phyloP scores from a whole-genome alignment of 2,888 invertebrate genomes.

The Andrena trimmerana region DNA sequence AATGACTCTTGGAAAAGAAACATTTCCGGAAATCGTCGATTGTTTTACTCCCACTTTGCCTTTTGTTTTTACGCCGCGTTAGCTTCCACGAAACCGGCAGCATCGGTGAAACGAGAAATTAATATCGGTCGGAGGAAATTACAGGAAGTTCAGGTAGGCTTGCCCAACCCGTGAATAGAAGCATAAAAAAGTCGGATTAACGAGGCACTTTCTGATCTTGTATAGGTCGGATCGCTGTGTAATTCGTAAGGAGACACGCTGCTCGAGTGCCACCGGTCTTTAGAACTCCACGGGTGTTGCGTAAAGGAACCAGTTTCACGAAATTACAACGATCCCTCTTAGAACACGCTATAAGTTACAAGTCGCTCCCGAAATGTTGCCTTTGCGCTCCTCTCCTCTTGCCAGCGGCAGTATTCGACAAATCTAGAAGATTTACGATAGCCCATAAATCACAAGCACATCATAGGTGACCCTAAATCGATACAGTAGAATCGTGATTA shows the following conservation, averaged over 20 bases:
- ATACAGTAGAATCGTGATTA: not conserved
- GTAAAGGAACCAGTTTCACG: slow-evolving; percentile 66
- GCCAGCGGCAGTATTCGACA: not conserved
- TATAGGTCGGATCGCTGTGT: slow-evolving; percentile 59
- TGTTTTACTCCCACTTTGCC: not conserved
- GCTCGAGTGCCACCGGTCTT: slow-evolving; percentile 74
- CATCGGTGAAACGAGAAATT: slow-evolving; percentile 35
- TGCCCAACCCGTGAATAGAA: slow-evolving; percentile 37
- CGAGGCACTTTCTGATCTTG: slow-evolving; percentile 51
- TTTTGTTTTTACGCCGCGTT: slow-evolving; percentile 16
- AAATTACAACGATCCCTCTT: slow-evolving; percentile 70
- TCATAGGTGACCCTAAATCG: too few relatives aligned
- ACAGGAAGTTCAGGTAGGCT: slow-evolving; percentile 66
- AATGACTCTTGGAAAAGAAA: not conserved
- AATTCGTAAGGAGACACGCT: slow-evolving; percentile 66
- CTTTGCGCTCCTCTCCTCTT: not conserved
- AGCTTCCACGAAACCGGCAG: slow-evolving; percentile 25
- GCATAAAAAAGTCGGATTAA: slow-evolving; percentile 42
- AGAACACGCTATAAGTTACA: slow-evolving; percentile 62
- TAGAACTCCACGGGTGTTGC: slow-evolving; percentile 39
- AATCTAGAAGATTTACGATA: not conserved
- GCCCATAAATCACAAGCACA: not conserved
- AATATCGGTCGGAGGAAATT: slow-evolving; percentile 58
- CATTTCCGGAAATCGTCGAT: not conserved
- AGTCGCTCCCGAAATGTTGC: slow-evolving; percentile 43